These are phyloP conservation scores for Ibycter americanus DNA, from an alignment of 2,797 vertebrate species.

Conservation along the genomic window DNA sequence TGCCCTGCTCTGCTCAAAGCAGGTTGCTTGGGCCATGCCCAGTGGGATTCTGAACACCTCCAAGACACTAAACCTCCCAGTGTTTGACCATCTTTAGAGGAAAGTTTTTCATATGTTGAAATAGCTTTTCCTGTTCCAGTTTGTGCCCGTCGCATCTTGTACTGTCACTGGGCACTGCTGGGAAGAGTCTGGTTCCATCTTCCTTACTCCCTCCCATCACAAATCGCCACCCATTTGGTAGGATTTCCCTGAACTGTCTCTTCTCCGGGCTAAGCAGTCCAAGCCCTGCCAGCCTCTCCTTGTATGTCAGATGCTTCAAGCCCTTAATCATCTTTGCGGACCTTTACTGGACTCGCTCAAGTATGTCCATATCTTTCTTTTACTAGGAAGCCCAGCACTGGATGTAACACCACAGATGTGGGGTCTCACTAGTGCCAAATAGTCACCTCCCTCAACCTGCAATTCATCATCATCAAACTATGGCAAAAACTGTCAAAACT, in stretches of 20 bases:
- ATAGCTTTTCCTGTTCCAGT: not conserved
- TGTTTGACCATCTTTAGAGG: not conserved
- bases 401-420: not conserved
- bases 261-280: not conserved
- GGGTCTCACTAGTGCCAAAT: not conserved
- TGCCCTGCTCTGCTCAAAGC: not conserved
- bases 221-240: not conserved
- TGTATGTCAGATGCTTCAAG: not conserved
- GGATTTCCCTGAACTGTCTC: not conserved
- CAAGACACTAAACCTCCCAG: not conserved
- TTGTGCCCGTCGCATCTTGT: not conserved
- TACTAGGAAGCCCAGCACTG: not conserved
- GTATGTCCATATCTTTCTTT: not conserved
- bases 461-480: not conserved
- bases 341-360: fast-evolving
- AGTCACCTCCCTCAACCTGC: not conserved
- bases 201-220: not conserved
- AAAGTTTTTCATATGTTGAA: not conserved
- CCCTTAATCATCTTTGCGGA: not conserved
- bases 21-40: not conserved
- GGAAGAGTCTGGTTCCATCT: not conserved
- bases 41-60: not conserved
- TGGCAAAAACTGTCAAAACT: not conserved
- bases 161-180: not conserved
- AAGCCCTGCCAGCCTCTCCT: not conserved